Evolutionary conservation across 2,113 vertebrate genomes (phyloP).

Genomic region (Callopanchax toddi): DNA sequence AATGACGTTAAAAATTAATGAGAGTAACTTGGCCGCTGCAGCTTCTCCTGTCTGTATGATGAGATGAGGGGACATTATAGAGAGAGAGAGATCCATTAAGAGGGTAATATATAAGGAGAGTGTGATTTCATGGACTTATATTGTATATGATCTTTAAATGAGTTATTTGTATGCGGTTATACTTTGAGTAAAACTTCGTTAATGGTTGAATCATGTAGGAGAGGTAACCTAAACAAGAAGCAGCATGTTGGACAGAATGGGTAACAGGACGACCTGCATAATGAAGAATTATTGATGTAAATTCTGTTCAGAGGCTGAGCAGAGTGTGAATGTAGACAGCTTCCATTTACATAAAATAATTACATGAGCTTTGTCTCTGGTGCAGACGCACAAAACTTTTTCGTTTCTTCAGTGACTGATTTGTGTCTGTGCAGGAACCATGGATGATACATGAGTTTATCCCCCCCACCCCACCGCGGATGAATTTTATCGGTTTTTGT

Average conservation of each 20-base stretch:
- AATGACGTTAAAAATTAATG: no score
- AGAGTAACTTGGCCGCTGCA: no score
- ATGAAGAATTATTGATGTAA: neutral
- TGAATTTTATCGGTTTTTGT: neutral
- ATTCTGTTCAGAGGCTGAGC: neutral
- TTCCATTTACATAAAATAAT: slow-evolving; percentile 1
- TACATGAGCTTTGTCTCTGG: neutral
- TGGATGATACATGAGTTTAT: neutral
- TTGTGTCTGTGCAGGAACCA: neutral
- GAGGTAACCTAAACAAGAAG: neutral
- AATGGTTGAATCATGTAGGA: no score
- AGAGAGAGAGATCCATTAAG: no score
- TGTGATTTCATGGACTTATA: no score
- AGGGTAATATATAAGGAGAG: no score
- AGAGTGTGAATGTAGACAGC: neutral
- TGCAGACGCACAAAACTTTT: neutral
- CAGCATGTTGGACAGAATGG: neutral
- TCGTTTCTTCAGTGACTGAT: neutral
- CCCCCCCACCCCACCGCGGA: neutral
- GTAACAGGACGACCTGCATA: no score
- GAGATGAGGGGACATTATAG: no score
- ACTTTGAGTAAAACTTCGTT: no score
- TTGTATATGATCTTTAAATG: no score
- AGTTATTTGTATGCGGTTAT: no score
- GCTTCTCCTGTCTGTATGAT: no score